Conservation (phyloP, 2,797 vertebrate species). For the Pelobates cultripes region DNA sequence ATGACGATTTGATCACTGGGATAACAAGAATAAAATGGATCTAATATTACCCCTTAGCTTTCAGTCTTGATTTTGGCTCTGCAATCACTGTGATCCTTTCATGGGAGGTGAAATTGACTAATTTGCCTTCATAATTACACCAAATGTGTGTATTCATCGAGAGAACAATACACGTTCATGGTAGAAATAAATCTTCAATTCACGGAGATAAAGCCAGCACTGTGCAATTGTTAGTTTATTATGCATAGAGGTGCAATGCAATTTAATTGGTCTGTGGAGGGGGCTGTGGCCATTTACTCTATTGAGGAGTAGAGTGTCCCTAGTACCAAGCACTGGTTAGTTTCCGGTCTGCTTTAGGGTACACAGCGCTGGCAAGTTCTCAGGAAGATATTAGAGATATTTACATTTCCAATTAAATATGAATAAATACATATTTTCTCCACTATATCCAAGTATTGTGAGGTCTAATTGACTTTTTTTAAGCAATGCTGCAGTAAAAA, state of each 20-base stretch:
- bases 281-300: background rate
- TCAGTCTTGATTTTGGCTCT: constrained; percentile 21
- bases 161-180: constrained; percentile 15
- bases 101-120: constrained; percentile 43
- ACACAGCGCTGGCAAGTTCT: no score
- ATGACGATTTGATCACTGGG: constrained; percentile 45
- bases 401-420: background rate
- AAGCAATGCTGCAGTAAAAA: background rate
- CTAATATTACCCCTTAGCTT: constrained; percentile 14
- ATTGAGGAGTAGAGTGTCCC: no score
- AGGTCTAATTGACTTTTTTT: background rate
- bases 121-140: constrained; percentile 49
- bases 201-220: constrained; percentile 21
- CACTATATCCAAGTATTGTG: background rate
- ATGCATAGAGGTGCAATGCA: constrained; percentile 19
- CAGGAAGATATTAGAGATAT: no score
- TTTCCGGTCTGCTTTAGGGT: no score
- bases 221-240: constrained; percentile 34
- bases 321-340: no score
- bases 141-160: constrained; percentile 35
- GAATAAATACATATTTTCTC: background rate
- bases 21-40: constrained; percentile 44
- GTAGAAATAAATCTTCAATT: constrained; percentile 12
- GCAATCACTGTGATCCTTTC: constrained; percentile 33
- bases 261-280: constrained; percentile 33